A percentile compares a stretch with the other conserved stretches of the same genome.
Evolutionary conservation across 2,888 invertebrate species (phyloP).

Genomic region (Idaea straminata): DNA sequence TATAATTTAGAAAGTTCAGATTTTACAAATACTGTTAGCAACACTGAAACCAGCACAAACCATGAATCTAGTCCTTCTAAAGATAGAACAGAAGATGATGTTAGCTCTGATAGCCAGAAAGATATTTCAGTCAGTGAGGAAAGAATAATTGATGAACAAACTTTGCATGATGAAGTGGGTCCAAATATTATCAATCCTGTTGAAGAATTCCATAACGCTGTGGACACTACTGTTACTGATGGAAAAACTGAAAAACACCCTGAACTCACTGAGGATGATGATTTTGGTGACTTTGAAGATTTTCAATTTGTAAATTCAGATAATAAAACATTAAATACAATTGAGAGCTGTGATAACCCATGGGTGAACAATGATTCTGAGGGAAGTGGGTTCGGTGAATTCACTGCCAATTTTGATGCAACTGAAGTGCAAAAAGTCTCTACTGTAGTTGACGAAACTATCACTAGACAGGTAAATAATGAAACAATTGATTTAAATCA

Average conservation of each 20-base stretch:
- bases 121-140: background rate
- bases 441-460: slow-evolving; percentile 21
- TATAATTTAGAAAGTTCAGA: background rate
- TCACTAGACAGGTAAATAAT: slow-evolving; percentile 26
- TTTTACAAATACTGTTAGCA: background rate
- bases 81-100: slow-evolving; percentile 1
- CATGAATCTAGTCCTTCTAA: background rate
- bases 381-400: slow-evolving; percentile 54
- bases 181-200: background rate
- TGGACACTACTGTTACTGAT: slow-evolving; percentile 3
- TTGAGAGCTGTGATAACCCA: slow-evolving; percentile 55
- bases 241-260: slow-evolving; percentile 9
- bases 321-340: slow-evolving; percentile 31
- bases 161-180: background rate
- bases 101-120: background rate
- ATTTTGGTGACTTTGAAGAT: slow-evolving; percentile 78
- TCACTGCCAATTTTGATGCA: slow-evolving; percentile 61
- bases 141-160: slow-evolving; percentile 5
- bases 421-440: slow-evolving; percentile 16
- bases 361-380: slow-evolving; percentile 52
- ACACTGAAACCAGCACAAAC: background rate
- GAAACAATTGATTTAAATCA: slow-evolving; percentile 45
- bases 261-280: slow-evolving; percentile 46
- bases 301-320: slow-evolving; percentile 62
- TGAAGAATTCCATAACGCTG: background rate